These are phyloP conservation scores for Zygogramma bicolorata DNA, from an alignment of 2,888 invertebrate species.

Conservation along the genomic window DNA sequence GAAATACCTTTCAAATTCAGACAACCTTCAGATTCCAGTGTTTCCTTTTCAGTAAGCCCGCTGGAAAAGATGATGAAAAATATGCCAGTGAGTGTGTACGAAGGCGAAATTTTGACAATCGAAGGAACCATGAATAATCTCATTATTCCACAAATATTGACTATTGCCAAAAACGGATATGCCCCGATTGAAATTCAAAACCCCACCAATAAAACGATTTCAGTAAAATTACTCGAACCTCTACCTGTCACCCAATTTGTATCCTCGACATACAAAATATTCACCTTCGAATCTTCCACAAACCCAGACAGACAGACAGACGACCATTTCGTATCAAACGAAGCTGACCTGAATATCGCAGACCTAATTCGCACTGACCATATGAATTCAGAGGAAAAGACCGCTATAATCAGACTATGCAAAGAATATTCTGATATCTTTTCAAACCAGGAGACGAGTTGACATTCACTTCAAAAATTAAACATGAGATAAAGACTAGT, in stretches of 20 bases:
- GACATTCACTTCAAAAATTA: conserved; percentile 27
- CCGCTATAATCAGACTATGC: conserved; percentile 12
- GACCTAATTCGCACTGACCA: conserved; percentile 19
- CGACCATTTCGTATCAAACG: not conserved
- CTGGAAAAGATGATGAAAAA: not conserved
- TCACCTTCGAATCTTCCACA: not conserved
- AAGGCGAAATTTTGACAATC: too few relatives aligned
- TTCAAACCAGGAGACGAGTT: conserved; percentile 2
- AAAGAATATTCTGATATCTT: conserved; percentile 23
- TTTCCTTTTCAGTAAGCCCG: not conserved
- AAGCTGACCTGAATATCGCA: not conserved
- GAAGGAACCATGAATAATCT: not conserved
- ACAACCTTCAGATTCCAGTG: not conserved
- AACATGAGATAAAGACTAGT: too few relatives aligned
- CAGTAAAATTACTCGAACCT: not conserved
- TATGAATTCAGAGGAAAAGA: conserved; percentile 21
- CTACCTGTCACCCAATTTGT: not conserved
- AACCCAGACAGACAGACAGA: not conserved
- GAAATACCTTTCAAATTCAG: conserved; percentile 10
- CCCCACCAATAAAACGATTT: not conserved
- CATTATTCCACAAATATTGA: conserved; percentile 6
- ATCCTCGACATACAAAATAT: not conserved
- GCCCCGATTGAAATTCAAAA: conserved; percentile 16
- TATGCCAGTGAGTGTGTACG: not conserved
- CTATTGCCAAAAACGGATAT: not conserved